phyloP scores from a whole-genome alignment of 2,888 invertebrate species.

The Asteroscopus sphinx region DNA sequence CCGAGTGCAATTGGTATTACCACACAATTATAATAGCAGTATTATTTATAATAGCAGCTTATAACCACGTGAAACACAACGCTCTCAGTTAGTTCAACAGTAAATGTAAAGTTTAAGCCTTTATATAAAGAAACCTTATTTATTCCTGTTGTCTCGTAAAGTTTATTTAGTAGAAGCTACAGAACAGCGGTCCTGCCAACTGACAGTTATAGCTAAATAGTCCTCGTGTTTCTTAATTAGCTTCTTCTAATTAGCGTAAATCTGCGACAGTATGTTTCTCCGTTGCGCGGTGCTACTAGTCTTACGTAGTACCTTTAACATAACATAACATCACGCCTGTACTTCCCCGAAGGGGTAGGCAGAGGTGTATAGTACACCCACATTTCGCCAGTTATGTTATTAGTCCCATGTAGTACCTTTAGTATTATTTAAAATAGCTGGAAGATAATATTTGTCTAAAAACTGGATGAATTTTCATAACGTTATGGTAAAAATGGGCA shows the following conservation, averaged over 20 bases:
- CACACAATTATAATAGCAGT: no score
- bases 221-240: conserved; percentile 66
- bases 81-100: not conserved
- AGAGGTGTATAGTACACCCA: no score
- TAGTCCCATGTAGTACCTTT: no score
- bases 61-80: not conserved
- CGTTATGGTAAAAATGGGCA: no score
- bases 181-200: conserved; percentile 31
- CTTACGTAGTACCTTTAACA: no score
- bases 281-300: conserved; percentile 6
- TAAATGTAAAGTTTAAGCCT: not conserved
- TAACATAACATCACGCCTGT: no score
- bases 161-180: conserved; percentile 20
- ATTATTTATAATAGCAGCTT: not conserved
- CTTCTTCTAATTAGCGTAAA: conserved; percentile 66
- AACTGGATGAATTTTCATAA: no score
- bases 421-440: not conserved
- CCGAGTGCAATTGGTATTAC: no score
- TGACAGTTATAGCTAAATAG: conserved; percentile 55
- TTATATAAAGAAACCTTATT: conserved; percentile 15
- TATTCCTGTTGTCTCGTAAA: conserved; percentile 14
- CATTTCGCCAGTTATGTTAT: no score
- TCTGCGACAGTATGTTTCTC: conserved; percentile 49
- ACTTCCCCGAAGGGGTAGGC: no score
- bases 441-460: not conserved